Conservation (phyloP, 2,797 vertebrate genomes). For the Mycteria americana region DNA sequence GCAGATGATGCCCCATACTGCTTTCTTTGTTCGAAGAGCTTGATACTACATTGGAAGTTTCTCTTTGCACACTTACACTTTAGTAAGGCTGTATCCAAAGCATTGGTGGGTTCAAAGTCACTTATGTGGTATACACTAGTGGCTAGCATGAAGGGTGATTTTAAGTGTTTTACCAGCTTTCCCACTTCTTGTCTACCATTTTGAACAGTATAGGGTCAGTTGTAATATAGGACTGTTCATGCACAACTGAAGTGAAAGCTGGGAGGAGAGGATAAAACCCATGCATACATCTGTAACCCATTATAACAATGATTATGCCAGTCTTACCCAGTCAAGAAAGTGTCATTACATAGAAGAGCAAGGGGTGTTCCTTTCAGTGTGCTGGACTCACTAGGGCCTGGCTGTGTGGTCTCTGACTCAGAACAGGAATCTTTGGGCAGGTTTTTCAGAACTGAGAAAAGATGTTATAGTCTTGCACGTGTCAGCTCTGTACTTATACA, state of each 20-base stretch:
- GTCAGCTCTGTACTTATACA: neutral
- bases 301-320: neutral
- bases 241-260: neutral
- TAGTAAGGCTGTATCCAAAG: neutral
- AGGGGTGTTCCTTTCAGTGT: neutral
- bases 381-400: neutral
- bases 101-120: neutral
- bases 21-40: neutral
- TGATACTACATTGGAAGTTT: neutral
- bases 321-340: neutral
- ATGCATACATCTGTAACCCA: neutral
- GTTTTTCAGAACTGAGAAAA: neutral
- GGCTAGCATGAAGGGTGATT: neutral
- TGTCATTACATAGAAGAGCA: neutral
- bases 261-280: neutral
- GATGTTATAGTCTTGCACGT: neutral
- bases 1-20: neutral
- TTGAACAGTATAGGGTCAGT: neutral
- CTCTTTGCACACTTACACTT: neutral
- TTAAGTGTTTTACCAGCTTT: neutral
- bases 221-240: neutral
- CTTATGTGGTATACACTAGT: fast-evolving
- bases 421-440: neutral
- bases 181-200: neutral
- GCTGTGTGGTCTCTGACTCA: neutral